Evolutionary conservation across 2,113 vertebrate genomes (phyloP).

Genomic region (Chitala chitala): DNA sequence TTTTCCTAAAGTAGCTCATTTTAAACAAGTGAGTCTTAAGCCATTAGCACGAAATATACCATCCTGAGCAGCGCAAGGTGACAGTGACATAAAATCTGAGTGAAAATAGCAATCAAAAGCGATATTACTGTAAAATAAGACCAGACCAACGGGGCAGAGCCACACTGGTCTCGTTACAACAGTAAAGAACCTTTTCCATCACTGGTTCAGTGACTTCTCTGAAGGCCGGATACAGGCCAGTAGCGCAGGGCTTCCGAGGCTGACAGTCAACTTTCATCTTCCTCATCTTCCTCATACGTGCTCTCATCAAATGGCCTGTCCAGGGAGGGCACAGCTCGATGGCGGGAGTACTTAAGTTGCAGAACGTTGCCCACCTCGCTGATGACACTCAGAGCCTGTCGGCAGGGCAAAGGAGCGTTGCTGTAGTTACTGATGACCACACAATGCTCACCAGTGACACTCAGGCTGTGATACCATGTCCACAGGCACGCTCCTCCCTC

Average conservation of each 20-base stretch:
- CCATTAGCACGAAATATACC: too few relatives aligned
- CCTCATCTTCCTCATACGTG: constrained; percentile 78
- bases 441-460: too few relatives aligned
- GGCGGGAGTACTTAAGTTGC: constrained; percentile 76
- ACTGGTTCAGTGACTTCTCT: constrained; percentile 35
- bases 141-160: too few relatives aligned
- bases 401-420: background rate
- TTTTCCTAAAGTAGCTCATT: too few relatives aligned
- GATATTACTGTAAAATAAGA: too few relatives aligned
- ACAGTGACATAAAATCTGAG: too few relatives aligned
- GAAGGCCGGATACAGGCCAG: constrained; percentile 33
- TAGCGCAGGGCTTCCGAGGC: constrained; percentile 29
- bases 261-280: constrained; percentile 65
- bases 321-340: constrained; percentile 64
- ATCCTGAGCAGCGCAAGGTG: too few relatives aligned
- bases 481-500: constrained; percentile 48
- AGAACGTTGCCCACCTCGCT: constrained; percentile 76
- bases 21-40: too few relatives aligned
- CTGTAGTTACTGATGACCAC: too few relatives aligned
- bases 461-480: constrained; percentile 47
- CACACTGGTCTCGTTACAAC: too few relatives aligned
- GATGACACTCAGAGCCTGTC: constrained; percentile 48
- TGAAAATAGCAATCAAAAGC: too few relatives aligned
- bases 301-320: constrained; percentile 75
- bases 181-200: constrained; percentile 13